phyloP scores from a whole-genome alignment of 2,113 vertebrate species.

The Glaucomys volans region DNA sequence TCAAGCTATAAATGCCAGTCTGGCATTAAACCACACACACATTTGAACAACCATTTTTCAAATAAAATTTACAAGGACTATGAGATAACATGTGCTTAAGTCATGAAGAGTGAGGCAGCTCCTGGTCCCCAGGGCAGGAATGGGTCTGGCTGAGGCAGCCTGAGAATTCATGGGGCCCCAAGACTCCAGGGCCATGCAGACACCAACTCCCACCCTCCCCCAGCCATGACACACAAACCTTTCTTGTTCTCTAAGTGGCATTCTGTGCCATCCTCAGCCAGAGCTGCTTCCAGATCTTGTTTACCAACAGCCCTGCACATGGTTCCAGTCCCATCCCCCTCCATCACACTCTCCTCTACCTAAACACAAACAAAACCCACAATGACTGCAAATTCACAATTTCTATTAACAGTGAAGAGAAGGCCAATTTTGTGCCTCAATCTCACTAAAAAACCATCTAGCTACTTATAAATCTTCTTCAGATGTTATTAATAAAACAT shows the following conservation, averaged over 20 bases:
- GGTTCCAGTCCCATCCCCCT: not conserved
- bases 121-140: not conserved
- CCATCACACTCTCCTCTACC: not conserved
- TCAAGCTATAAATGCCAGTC: not conserved
- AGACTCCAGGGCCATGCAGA: not conserved
- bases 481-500: not conserved
- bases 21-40: not conserved
- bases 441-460: not conserved
- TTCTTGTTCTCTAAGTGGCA: conserved; percentile 71
- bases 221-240: not conserved
- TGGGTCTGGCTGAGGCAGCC: not conserved
- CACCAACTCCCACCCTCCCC: not conserved
- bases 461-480: not conserved
- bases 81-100: not conserved
- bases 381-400: not conserved
- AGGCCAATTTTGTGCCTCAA: not conserved
- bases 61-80: not conserved
- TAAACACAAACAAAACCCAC: not conserved
- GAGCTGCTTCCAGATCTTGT: not conserved
- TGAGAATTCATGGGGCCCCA: not conserved
- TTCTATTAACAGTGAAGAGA: not conserved
- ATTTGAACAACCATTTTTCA: not conserved
- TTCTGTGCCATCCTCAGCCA: conserved; percentile 46
- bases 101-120: not conserved
- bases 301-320: not conserved